These are phyloP conservation scores for Pempheris klunzingeri DNA, from an alignment of 2,797 vertebrate species.

Conservation along the genomic window DNA sequence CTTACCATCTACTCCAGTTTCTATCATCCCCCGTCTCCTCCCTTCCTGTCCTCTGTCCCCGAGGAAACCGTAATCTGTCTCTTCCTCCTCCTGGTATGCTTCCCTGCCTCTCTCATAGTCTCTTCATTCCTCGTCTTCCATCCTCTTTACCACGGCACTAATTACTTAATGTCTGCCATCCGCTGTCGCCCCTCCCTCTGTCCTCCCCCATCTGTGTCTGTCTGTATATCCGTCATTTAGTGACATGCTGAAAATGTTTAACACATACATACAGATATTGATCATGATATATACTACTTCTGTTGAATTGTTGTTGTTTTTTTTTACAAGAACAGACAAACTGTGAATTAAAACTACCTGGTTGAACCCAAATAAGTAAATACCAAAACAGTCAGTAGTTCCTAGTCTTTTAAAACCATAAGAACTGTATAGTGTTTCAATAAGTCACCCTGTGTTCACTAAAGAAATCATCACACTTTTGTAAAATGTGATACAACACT, in stretches of 20 bases:
- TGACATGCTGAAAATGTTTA: conserved; percentile 6
- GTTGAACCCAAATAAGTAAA: too few species aligned
- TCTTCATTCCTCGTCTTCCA: conserved; percentile 14
- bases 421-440: background rate
- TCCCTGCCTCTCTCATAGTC: conserved; percentile 19
- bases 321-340: too few species aligned
- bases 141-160: conserved; percentile 31
- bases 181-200: conserved; percentile 8
- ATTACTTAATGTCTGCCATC: conserved; percentile 51
- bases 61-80: conserved; percentile 62
- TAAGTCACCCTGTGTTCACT: background rate
- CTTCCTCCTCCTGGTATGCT: conserved; percentile 49
- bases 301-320: background rate
- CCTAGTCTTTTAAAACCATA: conserved; percentile 8
- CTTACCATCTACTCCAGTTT: conserved; percentile 55
- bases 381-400: conserved; percentile 2
- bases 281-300: background rate
- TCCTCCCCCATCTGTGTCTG: background rate
- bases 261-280: background rate
- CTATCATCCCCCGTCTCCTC: conserved; percentile 56
- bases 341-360: too few species aligned
- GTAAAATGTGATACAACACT: background rate
- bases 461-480: background rate
- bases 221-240: conserved; percentile 10
- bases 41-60: conserved; percentile 67